Evolutionary conservation across 2,113 vertebrate genomes (phyloP).

Genomic region (Etheostoma cragini): DNA sequence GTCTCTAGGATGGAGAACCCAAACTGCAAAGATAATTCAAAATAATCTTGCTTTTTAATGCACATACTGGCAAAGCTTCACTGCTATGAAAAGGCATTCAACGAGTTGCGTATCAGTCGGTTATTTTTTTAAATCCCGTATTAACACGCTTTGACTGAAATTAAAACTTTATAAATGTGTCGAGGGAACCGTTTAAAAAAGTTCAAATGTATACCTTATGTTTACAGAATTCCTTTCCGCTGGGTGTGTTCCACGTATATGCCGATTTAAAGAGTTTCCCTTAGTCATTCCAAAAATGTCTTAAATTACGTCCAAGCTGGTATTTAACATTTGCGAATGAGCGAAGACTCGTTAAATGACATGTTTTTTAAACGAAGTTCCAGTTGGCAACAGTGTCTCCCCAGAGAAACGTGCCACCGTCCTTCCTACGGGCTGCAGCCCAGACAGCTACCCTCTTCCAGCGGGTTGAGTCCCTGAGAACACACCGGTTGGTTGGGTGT

Average conservation of each 20-base stretch:
- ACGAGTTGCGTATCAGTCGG: neutral
- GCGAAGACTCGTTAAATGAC: neutral
- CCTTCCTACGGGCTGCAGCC: slow-evolving; percentile 17
- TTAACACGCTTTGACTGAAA: neutral
- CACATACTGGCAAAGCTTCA: too few relatives aligned
- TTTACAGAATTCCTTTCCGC: neutral
- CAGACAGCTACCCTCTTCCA: slow-evolving; percentile 47
- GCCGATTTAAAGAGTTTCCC: slow-evolving; percentile 6
- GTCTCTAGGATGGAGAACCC: neutral
- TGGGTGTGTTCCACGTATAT: neutral
- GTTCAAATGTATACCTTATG: neutral
- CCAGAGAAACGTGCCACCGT: slow-evolving; percentile 12
- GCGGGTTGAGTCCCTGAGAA: slow-evolving; percentile 24
- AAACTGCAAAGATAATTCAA: neutral
- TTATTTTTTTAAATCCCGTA: neutral
- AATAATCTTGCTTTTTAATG: neutral
- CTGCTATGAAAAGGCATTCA: neutral
- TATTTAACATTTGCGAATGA: neutral
- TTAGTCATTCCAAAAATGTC: neutral
- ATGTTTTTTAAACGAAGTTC: neutral
- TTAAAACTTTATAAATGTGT: neutral
- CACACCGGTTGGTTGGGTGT: slow-evolving; percentile 34
- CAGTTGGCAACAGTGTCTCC: slow-evolving; percentile 18
- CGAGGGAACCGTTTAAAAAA: neutral
- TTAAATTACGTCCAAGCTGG: neutral